A percentile compares a stretch with the other conserved stretches of the same genome.
phyloP scores from a whole-genome alignment of 1,140 invertebrate genomes.

The Carposina sasakii region DNA sequence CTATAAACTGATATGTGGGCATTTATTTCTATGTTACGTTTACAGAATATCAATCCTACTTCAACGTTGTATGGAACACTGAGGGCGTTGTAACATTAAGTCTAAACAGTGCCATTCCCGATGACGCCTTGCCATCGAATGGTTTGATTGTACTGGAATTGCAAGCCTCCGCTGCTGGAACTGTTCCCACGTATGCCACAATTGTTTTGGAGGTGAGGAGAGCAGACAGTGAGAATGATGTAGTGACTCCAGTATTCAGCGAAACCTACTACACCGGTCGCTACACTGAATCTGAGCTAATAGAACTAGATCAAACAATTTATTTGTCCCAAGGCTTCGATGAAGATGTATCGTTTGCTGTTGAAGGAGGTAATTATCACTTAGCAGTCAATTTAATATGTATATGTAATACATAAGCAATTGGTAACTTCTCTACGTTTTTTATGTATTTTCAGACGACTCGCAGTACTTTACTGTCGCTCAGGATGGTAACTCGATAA shows the following conservation, averaged over 20 bases:
- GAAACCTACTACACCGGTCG: conserved; percentile 15
- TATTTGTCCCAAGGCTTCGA: conserved; percentile 13
- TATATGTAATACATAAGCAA: too few species aligned
- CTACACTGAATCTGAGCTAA: conserved; percentile 1
- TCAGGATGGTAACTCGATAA: conserved; percentile 11
- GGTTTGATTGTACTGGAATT: conserved; percentile 22
- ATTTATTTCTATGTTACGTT: too few species aligned
- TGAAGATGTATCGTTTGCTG: conserved; percentile 11
- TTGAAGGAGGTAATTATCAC: conserved; percentile 16
- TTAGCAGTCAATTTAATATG: too few species aligned
- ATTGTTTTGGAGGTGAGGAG: conserved; percentile 27
- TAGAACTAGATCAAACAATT: conserved; percentile 11
- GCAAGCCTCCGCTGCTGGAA: conserved; percentile 18
- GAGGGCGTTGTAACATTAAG: background rate
- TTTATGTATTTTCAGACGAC: conserved; percentile 29
- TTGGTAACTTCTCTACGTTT: too few species aligned
- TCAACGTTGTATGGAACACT: background rate
- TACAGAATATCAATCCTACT: conserved; percentile 14
- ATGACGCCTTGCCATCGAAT: conserved; percentile 6
- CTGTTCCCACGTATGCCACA: conserved; percentile 25
- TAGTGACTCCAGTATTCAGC: conserved; percentile 11
- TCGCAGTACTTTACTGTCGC: conserved; percentile 24
- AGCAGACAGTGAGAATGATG: conserved; percentile 12
- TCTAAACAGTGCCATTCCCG: conserved; percentile 1
- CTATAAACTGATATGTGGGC: too few species aligned